Evolutionary conservation across 1,140 invertebrate genomes (phyloP).

Genomic region (Psix sp.): DNA sequence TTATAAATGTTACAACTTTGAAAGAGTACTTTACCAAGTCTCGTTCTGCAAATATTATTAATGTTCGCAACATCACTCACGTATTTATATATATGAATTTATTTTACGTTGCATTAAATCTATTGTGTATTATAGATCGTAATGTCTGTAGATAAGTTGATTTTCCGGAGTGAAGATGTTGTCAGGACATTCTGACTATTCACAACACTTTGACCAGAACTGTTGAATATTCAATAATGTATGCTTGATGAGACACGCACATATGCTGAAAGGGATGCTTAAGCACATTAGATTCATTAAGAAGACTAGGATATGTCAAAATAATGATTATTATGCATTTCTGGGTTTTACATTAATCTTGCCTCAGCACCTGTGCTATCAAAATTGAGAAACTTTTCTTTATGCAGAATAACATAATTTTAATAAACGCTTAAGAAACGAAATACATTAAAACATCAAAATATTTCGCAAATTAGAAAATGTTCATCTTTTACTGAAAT

Average conservation of each 20-base stretch:
- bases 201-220: conserved; percentile 29
- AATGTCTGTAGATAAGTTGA: conserved; percentile 27
- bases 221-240: conserved; percentile 45
- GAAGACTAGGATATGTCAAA: conserved; percentile 4
- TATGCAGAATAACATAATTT: too few relatives aligned
- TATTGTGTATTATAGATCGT: conserved; percentile 17
- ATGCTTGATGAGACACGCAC: conserved; percentile 30
- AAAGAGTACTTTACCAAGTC: conserved; percentile 7
- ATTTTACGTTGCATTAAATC: too few relatives aligned
- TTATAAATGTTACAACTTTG: conserved; percentile 16
- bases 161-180: conserved; percentile 19
- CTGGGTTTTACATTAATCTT: too few relatives aligned
- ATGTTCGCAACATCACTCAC: neutral
- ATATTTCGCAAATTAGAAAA: too few relatives aligned
- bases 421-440: too few relatives aligned
- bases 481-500: too few relatives aligned
- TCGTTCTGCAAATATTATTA: conserved; percentile 3
- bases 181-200: conserved; percentile 12
- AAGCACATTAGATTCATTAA: conserved; percentile 23
- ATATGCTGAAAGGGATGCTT: conserved; percentile 17
- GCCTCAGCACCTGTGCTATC: too few relatives aligned
- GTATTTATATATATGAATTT: conserved; percentile 14
- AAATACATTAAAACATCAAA: too few relatives aligned
- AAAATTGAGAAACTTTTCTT: too few relatives aligned
- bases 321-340: too few relatives aligned